Evolutionary conservation across 1,140 invertebrate genomes (phyloP).

Genomic region (Ladona fulva): DNA sequence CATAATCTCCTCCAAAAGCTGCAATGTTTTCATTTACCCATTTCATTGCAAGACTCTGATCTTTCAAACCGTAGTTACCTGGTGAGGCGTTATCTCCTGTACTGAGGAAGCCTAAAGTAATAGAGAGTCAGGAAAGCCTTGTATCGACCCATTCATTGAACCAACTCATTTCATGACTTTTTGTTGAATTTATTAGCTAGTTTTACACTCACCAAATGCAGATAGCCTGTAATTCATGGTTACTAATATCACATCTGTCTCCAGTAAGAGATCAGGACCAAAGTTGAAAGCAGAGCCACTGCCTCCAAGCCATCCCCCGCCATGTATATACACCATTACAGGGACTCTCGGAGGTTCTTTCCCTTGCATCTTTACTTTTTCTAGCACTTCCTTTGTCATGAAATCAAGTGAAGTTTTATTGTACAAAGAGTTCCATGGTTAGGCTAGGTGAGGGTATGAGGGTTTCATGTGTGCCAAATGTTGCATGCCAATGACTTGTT

Average conservation of each 20-base stretch:
- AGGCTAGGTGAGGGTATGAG: too few species aligned
- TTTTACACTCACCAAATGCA: neutral
- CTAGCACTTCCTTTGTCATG: neutral
- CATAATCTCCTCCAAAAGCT: conserved; percentile 22
- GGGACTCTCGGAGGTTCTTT: conserved; percentile 10
- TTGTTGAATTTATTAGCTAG: too few species aligned
- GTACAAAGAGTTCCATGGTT: too few species aligned
- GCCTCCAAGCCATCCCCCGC: conserved; percentile 22
- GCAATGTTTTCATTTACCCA: conserved; percentile 44
- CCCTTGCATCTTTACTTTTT: neutral
- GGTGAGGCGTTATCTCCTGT: conserved; percentile 41
- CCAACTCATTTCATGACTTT: too few species aligned
- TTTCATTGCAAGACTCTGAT: conserved; percentile 42
- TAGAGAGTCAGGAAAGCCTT: too few species aligned
- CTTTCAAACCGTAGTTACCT: conserved; percentile 47
- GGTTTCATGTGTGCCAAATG: too few species aligned
- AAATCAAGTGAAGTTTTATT: too few species aligned
- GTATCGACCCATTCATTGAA: too few species aligned
- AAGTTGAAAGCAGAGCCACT: neutral
- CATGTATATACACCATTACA: conserved; percentile 25
- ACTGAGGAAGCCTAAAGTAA: conserved; percentile 39
- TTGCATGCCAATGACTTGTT: too few species aligned
- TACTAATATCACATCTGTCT: conserved; percentile 32
- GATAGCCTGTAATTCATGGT: conserved; percentile 35
- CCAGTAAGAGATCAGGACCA: conserved; percentile 17